Evolutionary conservation across 2,888 invertebrate genomes (phyloP), one percentile per base, ranked within the genome.

Genomic region (Amblyjoppa fuscipennis): DNA sequence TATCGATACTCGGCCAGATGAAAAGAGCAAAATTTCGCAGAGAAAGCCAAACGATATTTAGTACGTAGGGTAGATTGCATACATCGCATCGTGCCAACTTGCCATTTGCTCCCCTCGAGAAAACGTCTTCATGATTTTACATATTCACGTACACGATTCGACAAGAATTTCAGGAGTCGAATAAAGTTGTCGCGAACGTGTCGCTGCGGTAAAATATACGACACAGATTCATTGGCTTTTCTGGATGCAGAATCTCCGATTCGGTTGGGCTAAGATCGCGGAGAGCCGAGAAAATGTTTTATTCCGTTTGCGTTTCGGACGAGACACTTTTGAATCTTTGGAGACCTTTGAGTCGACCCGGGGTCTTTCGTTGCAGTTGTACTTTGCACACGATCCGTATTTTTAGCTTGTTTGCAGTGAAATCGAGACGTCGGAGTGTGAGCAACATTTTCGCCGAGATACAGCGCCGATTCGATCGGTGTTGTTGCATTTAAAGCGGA

Each of bases 81-180:
- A 61, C 9, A n/a, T 45, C 25, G 68, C 11, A 61, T 51, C 70
- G 66, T 78, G 83, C 38, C 9, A 20, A 20, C 61, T 74, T 68
- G 83, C 73, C 34, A 59, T 83, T 73, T 83, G 73, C 56, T 49
- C 66, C 56, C n/a, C 76, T 53, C 45, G 71, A 49, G 68, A 68
- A 49, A 66, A 68, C 73, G 51, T 66, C 7, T 38, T 59, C 45
- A 59, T 78, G 64, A 45, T 73, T 56, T 83, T 83, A 78, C 77
- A 83, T 78, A 83, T 77, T 83, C 77, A 78, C 77, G 66, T 45
- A 73, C 82, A 82, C 82, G 82, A 82, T 77, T 68, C 28, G 25
- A 20, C 75, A 34, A 28, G 59, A 45, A 76, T 81, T 69, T 77
- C 34, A 28, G 53, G 6, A 28, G 25, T 20, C 25, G 49, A 70